Conservation (phyloP, 2,113 vertebrate species). For the Pollimyrus isidori region DNA sequence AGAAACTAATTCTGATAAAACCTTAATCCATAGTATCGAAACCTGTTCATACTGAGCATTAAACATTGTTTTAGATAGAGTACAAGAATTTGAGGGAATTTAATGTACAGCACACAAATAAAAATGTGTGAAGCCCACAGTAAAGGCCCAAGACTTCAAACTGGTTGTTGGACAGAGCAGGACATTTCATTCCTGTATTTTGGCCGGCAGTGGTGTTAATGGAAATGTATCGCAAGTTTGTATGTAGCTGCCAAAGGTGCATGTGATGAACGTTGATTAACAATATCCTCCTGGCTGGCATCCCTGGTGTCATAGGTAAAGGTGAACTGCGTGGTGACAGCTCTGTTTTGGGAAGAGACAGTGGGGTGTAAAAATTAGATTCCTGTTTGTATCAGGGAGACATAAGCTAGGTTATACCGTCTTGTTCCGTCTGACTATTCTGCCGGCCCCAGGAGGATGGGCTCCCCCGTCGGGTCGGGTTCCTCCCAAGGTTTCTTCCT, state of each 20-base stretch:
- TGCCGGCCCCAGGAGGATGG: too few species aligned
- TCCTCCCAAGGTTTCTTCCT: too few species aligned
- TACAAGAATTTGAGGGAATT: neutral
- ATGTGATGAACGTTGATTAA: neutral
- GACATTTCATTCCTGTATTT: neutral
- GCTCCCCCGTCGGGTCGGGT: too few species aligned
- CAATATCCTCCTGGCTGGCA: neutral
- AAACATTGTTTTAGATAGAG: neutral
- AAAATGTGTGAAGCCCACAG: neutral
- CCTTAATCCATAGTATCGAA: neutral
- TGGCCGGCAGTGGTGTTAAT: neutral
- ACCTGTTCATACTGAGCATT: neutral
- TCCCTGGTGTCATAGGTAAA: neutral
- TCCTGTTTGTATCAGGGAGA: neutral
- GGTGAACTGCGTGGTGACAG: neutral
- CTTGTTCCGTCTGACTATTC: too few species aligned
- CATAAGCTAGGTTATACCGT: too few species aligned
- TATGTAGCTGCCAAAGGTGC: neutral
- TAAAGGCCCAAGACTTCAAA: neutral
- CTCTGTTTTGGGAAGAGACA: neutral
- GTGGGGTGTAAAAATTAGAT: neutral
- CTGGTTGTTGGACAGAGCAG: neutral
- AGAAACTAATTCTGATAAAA: neutral
- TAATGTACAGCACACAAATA: neutral
- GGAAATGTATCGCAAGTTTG: neutral